Evolutionary conservation across 2,113 vertebrate species (phyloP).

Genomic region (Oryctolagus cuniculus): mOryCun1.1 NC_091435.1:81499501-81500000

Average conservation of each 20-base stretch:
- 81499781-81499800: slow-evolving; percentile 94
- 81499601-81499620: slow-evolving; percentile 94
- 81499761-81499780: slow-evolving; percentile 95
- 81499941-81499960: slow-evolving; percentile 99
- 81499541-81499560: slow-evolving; percentile 99
- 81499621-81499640: slow-evolving; percentile 97
- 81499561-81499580: slow-evolving; percentile 95
- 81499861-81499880: slow-evolving; percentile 95
- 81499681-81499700: slow-evolving; percentile 97
- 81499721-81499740: slow-evolving; percentile 98
- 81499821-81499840: slow-evolving; percentile 95
- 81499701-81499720: slow-evolving; percentile 98
- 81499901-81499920: slow-evolving; percentile 93
- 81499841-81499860: slow-evolving; percentile 95
- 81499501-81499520: slow-evolving; percentile 99
- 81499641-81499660: slow-evolving; percentile 98
- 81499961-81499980: slow-evolving; percentile 98
- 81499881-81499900: slow-evolving; percentile 94
- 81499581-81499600: slow-evolving; percentile 91
- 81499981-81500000: slow-evolving; percentile 93
- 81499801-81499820: slow-evolving; percentile 93
- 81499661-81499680: slow-evolving; percentile 95
- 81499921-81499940: slow-evolving; percentile 98
- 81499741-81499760: slow-evolving; percentile 97
- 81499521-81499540: slow-evolving; percentile 99